Conservation (phyloP, 2,797 vertebrate genomes). For the Eurystomus glaucurus region DNA sequence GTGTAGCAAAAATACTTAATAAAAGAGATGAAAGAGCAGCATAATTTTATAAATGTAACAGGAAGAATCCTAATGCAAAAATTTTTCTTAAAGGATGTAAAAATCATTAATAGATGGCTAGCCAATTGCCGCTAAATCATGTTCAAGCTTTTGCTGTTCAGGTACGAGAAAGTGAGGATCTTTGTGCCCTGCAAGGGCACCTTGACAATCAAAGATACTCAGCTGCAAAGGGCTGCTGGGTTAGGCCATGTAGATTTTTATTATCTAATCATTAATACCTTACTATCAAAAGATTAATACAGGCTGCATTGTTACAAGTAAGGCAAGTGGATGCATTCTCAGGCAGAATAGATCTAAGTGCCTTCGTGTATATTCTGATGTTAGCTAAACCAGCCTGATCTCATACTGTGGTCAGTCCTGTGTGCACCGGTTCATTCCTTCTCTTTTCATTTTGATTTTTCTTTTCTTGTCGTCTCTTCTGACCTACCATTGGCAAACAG, state of each 20-base stretch:
- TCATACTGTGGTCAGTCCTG: not conserved
- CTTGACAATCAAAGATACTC: not conserved
- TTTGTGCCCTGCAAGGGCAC: not conserved
- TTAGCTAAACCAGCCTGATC: not conserved
- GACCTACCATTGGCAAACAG: not conserved
- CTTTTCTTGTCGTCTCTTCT: not conserved
- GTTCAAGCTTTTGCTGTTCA: not conserved
- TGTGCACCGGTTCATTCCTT: rapidly evolving
- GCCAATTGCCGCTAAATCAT: not conserved
- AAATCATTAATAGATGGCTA: not conserved
- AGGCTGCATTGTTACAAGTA: not conserved
- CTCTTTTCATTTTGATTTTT: not conserved
- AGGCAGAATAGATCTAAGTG: not conserved
- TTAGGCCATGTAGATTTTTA: not conserved
- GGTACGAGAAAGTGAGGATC: not conserved
- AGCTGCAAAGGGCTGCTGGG: not conserved
- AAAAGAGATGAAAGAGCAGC: not conserved
- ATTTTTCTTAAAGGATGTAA: not conserved
- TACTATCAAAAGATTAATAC: not conserved
- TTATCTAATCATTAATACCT: not conserved
- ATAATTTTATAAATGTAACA: not conserved
- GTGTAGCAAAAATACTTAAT: not conserved
- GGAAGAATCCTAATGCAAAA: not conserved
- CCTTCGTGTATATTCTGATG: not conserved
- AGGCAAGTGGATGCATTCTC: not conserved